phyloP scores from a whole-genome alignment of 2,797 vertebrate species.

The Enteromius radiatus region DNA sequence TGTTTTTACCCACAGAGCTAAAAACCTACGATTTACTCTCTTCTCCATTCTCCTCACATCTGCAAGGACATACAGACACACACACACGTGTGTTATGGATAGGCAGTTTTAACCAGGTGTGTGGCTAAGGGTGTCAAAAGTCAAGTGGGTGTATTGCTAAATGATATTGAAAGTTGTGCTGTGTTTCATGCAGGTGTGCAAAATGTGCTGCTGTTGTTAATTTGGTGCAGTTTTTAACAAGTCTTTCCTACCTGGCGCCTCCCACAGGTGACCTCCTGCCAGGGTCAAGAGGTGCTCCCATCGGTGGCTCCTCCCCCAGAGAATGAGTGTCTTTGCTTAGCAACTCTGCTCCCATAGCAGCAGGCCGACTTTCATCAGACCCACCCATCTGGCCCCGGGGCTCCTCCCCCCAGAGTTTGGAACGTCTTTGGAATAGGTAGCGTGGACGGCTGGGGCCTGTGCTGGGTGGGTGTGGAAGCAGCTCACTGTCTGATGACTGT shows the following conservation, averaged over 20 bases:
- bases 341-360: conserved; percentile 91
- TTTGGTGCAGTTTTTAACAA: conserved; percentile 20
- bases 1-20: conserved; percentile 85
- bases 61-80: conserved; percentile 83
- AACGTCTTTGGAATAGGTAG: conserved; percentile 98
- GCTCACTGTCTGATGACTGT: conserved; percentile 98
- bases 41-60: conserved; percentile 82
- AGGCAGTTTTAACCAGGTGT: conserved; percentile 46
- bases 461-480: conserved; percentile 88
- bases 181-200: conserved; percentile 55
- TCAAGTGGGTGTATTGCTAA: conserved; percentile 50
- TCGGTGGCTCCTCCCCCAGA: conserved; percentile 92
- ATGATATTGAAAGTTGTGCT: conserved; percentile 49
- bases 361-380: conserved; percentile 86
- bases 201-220: conserved; percentile 29
- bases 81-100: conserved; percentile 58
- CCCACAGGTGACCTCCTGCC: conserved; percentile 94
- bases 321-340: conserved; percentile 97
- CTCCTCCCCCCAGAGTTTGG: conserved; percentile 98
- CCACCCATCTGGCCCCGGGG: conserved; percentile 77
- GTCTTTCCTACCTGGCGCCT: conserved; percentile 89
- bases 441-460: conserved; percentile 89
- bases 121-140: conserved; percentile 45
- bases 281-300: conserved; percentile 85
- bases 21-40: conserved; percentile 85